Percentiles rank a stretch among this genome's conserved stretches.
Evolutionary conservation across 2,888 invertebrate species (phyloP).

Genomic region (Drosophila aldrichi): DNA sequence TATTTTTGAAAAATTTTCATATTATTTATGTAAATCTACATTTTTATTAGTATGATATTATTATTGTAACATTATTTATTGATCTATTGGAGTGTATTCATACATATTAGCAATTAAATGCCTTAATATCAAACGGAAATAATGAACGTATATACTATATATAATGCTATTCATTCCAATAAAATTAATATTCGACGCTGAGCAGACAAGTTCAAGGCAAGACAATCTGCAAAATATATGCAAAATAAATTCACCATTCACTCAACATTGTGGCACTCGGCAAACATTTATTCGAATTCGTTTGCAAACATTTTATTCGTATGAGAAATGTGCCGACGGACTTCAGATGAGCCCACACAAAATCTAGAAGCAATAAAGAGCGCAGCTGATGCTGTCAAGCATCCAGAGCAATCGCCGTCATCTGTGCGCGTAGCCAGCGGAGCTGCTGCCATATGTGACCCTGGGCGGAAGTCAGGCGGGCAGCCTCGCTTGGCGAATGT

Average conservation of each 20-base stretch:
- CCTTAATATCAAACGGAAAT: too few species aligned
- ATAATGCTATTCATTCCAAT: not conserved
- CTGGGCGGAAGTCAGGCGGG: slow-evolving; percentile 59
- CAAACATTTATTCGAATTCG: not conserved
- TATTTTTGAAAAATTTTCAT: too few species aligned
- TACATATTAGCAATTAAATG: too few species aligned
- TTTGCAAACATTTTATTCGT: not conserved
- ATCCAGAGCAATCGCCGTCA: slow-evolving; percentile 12
- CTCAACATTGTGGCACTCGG: not conserved
- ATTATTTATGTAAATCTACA: too few species aligned
- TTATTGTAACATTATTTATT: too few species aligned
- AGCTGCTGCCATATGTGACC: slow-evolving; percentile 33
- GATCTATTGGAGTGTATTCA: too few species aligned
- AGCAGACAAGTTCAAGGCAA: not conserved
- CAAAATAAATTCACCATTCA: not conserved
- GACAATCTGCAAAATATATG: not conserved
- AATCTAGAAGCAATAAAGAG: slow-evolving; percentile 5
- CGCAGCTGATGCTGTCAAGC: slow-evolving; percentile 32
- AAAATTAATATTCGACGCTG: not conserved
- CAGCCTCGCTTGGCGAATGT: slow-evolving; percentile 52
- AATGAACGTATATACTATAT: too few species aligned
- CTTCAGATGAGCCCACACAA: slow-evolving; percentile 5
- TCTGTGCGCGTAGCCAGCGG: slow-evolving; percentile 16
- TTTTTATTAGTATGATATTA: too few species aligned
- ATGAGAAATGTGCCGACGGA: slow-evolving; percentile 30